Evolutionary conservation across 2,888 invertebrate species (phyloP).

Genomic region (Bursaphelenchus okinawaensis): DNA sequence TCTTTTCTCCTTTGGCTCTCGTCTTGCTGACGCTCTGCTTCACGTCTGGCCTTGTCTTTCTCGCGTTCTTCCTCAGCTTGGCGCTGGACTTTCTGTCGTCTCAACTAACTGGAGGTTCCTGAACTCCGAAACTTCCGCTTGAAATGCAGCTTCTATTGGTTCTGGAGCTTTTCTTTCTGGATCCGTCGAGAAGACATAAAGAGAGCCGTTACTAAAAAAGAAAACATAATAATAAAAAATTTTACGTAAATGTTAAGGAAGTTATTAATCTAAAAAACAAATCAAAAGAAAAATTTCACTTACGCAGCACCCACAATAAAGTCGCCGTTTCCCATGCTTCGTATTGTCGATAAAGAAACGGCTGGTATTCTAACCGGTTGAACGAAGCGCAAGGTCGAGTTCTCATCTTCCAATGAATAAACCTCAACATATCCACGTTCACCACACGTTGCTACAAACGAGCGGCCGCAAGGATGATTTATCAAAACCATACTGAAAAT

Average conservation of each 20-base stretch:
- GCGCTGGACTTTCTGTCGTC: too few species aligned
- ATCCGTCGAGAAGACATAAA: conserved; percentile 77
- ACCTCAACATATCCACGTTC: conserved; percentile 47
- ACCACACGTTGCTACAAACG: conserved; percentile 37
- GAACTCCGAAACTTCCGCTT: too few species aligned
- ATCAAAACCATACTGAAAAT: conserved; percentile 16
- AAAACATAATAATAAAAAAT: too few species aligned
- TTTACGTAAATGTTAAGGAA: too few species aligned
- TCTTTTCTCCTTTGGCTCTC: too few species aligned
- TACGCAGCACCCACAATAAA: conserved; percentile 74
- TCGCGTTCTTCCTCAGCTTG: too few species aligned
- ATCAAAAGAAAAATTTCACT: too few species aligned
- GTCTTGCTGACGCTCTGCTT: too few species aligned
- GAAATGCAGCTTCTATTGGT: conserved; percentile 64
- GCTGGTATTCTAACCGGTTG: conserved; percentile 69
- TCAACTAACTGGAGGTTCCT: too few species aligned
- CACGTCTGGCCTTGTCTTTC: too few species aligned
- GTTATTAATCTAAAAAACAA: too few species aligned
- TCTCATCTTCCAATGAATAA: conserved; percentile 25
- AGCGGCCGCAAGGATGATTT: conserved; percentile 3
- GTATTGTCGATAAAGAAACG: conserved; percentile 81
- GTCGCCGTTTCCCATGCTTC: conserved; percentile 77
- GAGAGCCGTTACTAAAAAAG: conserved; percentile 76
- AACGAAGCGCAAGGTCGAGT: background rate
- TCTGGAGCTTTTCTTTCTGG: conserved; percentile 66